Conservation (phyloP, 1,140 invertebrate genomes). For the Drosophila watanabei region DNA sequence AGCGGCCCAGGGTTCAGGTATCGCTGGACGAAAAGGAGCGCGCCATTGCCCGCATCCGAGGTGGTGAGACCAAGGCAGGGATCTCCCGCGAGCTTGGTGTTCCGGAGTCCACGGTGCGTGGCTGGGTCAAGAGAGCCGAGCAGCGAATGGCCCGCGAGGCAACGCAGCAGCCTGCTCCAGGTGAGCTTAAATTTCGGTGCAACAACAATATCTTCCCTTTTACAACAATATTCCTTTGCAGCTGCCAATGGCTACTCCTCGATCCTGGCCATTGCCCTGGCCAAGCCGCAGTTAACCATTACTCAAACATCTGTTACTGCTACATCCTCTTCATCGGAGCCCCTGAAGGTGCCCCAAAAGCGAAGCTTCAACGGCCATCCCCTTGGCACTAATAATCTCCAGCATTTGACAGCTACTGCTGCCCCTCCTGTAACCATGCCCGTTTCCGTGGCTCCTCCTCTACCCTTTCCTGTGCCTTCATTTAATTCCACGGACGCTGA, state of each 20-base stretch:
- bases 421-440: background rate
- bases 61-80: conserved; percentile 71
- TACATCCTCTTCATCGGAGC: background rate
- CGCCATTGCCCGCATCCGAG: conserved; percentile 66
- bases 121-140: conserved; percentile 72
- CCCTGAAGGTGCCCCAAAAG: conserved; percentile 36
- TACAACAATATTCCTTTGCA: background rate
- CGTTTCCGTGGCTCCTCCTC: background rate
- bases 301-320: background rate
- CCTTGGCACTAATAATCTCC: background rate
- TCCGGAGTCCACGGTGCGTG: conserved; percentile 72
- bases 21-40: conserved; percentile 67
- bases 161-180: conserved; percentile 3
- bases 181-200: background rate
- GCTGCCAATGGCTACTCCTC: conserved; percentile 4
- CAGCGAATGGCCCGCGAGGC: conserved; percentile 59
- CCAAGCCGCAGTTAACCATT: conserved; percentile 28
- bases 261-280: conserved; percentile 23
- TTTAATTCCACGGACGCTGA: conserved; percentile 32
- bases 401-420: background rate
- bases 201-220: background rate
- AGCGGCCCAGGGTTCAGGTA: conserved; percentile 66
- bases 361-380: conserved; percentile 42
- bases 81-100: conserved; percentile 72
- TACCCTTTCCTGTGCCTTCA: conserved; percentile 37